These are phyloP conservation scores for Lycaon pictus DNA, from an alignment of 2,113 vertebrate genomes.

Conservation along the genomic window DNA sequence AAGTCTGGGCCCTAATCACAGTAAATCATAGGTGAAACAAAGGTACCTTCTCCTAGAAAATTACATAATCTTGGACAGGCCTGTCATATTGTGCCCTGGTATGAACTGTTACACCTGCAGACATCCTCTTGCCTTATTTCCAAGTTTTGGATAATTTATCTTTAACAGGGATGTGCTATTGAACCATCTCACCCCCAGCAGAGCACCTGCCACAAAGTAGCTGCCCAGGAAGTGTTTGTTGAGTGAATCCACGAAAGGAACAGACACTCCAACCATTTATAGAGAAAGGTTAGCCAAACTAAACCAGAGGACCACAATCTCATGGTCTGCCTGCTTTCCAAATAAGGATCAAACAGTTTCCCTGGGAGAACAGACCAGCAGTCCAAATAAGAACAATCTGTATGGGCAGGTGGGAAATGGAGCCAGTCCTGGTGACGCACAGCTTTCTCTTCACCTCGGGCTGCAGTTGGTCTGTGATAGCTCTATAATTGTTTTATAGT, in stretches of 20 bases:
- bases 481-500: conserved; percentile 83
- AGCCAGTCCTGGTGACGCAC: conserved; percentile 63
- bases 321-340: conserved; percentile 62
- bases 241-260: background rate
- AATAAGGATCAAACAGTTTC: conserved; percentile 80
- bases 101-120: background rate
- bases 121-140: conserved; percentile 14
- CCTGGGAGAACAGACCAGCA: conserved; percentile 64
- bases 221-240: background rate
- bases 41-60: background rate
- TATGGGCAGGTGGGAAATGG: conserved; percentile 80
- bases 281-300: background rate
- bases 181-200: background rate
- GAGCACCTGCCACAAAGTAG: background rate
- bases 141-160: conserved; percentile 5
- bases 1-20: background rate
- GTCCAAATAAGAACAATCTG: conserved; percentile 83
- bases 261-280: background rate
- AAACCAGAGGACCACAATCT: background rate
- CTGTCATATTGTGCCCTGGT: background rate
- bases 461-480: conserved; percentile 80
- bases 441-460: conserved; percentile 77
- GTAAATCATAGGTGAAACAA: background rate
- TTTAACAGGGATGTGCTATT: background rate
- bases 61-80: background rate